phyloP scores from a whole-genome alignment of 2,888 invertebrate genomes.

The Caenorhabditis sulstoni region DNA sequence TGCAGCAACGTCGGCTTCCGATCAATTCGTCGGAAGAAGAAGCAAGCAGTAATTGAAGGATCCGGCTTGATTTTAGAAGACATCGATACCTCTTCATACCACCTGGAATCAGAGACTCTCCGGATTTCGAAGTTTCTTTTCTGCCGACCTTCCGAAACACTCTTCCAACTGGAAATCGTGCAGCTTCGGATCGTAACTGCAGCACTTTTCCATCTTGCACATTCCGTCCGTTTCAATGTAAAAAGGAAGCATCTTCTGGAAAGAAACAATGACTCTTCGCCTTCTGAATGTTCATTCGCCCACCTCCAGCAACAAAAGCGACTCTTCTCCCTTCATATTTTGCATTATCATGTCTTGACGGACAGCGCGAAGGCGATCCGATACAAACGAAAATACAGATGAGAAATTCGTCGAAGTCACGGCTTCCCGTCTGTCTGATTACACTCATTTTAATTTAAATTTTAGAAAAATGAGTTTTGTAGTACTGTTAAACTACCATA shows the following conservation, averaged over 20 bases:
- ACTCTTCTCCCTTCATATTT: conserved; percentile 30
- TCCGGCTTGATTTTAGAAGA: not conserved
- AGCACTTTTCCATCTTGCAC: conserved; percentile 38
- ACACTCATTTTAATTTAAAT: not conserved
- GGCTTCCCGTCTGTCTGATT: conserved; percentile 34
- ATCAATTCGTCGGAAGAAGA: conserved; percentile 38
- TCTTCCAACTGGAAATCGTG: conserved; percentile 69
- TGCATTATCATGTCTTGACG: conserved; percentile 69
- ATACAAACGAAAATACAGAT: conserved; percentile 61
- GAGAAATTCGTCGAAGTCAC: conserved; percentile 28
- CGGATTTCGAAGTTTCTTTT: no score
- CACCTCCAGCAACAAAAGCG: conserved; percentile 60
- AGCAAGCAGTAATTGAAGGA: conserved; percentile 17
- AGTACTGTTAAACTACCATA: conserved; percentile 61
- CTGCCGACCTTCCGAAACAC: conserved; percentile 62
- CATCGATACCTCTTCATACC: conserved; percentile 21
- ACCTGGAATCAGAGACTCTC: conserved; percentile 12
- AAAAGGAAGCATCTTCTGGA: conserved; percentile 64
- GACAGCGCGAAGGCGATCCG: conserved; percentile 68
- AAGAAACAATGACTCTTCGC: not conserved
- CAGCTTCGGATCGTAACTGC: conserved; percentile 61
- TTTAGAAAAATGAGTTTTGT: conserved; percentile 27
- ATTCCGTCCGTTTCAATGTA: conserved; percentile 61
- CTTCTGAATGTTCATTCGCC: not conserved
- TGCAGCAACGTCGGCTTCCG: conserved; percentile 32